Evolutionary conservation across 1,140 invertebrate genomes (phyloP).

Genomic region (Phymorhynchus buccinoides): DNA sequence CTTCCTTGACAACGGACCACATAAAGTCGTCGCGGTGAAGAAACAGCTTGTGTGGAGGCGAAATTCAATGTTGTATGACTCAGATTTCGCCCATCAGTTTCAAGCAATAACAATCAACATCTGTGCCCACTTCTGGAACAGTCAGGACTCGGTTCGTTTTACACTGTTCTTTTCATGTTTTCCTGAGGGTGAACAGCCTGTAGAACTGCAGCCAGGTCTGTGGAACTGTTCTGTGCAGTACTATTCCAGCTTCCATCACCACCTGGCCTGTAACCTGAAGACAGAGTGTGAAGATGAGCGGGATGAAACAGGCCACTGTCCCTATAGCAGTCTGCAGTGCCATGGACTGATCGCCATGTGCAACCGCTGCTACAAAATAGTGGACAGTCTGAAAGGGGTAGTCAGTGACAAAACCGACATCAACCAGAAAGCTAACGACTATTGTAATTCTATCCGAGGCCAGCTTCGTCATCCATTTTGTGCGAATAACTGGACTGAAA

Average conservation of each 20-base stretch:
- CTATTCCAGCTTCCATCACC: not conserved
- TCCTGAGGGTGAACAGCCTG: not conserved
- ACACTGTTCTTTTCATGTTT: not conserved
- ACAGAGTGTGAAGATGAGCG: constrained; percentile 5
- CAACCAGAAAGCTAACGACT: not conserved
- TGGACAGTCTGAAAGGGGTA: not conserved
- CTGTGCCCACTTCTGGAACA: not conserved
- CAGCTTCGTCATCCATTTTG: not conserved
- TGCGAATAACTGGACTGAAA: not conserved
- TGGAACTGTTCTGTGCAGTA: not conserved
- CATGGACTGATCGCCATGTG: not conserved
- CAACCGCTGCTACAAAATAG: not conserved
- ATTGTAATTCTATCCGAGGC: not conserved
- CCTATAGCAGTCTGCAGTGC: not conserved
- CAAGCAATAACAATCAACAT: not conserved
- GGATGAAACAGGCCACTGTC: not conserved
- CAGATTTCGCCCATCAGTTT: not conserved
- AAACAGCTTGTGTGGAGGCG: not conserved
- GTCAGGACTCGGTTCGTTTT: not conserved
- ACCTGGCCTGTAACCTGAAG: constrained; percentile 9
- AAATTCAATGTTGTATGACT: not conserved
- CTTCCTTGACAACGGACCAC: too few species aligned
- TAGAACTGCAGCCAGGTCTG: not conserved
- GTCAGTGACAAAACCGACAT: not conserved
- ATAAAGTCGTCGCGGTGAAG: too few species aligned